A percentile compares a stretch with the other conserved stretches of the same genome.
These are phyloP conservation scores for Argya squamiceps DNA, from an alignment of 2,797 vertebrate genomes.

Conservation along the genomic window DNA sequence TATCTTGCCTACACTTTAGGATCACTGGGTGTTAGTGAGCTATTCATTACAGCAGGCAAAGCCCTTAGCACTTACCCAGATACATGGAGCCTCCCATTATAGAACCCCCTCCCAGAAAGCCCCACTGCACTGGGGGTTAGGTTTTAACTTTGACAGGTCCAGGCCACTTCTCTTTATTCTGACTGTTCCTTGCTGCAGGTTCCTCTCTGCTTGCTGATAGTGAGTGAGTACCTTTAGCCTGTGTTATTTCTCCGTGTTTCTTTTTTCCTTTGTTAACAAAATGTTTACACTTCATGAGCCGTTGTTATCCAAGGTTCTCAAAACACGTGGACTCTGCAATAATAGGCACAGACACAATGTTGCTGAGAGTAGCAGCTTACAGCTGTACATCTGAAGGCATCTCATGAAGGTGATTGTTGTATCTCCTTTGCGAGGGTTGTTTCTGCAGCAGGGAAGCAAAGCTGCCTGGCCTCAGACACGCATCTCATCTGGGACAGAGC, in stretches of 20 bases:
- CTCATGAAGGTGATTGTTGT: background rate
- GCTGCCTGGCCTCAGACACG: background rate
- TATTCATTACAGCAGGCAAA: background rate
- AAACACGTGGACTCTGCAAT: fast-evolving
- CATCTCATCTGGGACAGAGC: background rate
- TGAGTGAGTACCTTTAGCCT: background rate
- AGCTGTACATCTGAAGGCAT: background rate
- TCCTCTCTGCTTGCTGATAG: background rate
- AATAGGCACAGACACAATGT: fast-evolving
- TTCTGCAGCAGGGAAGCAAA: background rate
- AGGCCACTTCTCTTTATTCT: background rate
- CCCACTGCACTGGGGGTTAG: background rate
- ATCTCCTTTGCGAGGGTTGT: background rate
- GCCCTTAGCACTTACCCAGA: background rate
- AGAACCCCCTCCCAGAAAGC: background rate
- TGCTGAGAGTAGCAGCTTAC: background rate
- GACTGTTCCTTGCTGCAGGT: background rate
- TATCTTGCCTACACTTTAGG: background rate
- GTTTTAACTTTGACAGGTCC: background rate
- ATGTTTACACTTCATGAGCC: background rate
- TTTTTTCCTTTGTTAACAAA: background rate
- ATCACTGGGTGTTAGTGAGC: background rate
- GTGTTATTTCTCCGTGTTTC: background rate
- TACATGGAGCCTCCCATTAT: background rate
- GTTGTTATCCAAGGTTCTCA: background rate